Evolutionary conservation across 2,797 vertebrate species (phyloP).

Genomic region (Hoplostethus atlanticus): DNA sequence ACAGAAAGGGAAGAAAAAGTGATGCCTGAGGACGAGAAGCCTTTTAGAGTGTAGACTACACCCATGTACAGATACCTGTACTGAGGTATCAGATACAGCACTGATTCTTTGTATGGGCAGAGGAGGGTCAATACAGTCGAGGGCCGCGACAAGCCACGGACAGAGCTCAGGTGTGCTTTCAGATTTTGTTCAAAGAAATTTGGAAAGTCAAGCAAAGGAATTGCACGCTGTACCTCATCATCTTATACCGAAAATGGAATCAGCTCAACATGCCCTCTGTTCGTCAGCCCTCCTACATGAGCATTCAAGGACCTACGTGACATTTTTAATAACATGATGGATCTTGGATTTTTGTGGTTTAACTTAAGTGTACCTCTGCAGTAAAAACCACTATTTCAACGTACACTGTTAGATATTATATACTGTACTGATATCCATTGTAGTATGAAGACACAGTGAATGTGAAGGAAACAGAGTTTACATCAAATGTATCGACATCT

Average conservation of each 20-base stretch:
- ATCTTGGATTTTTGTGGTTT: background rate
- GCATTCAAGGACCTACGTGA: background rate
- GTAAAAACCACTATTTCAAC: background rate
- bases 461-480: background rate
- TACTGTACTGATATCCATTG: background rate
- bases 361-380: background rate
- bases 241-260: background rate
- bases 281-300: background rate
- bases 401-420: background rate
- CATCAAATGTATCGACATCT: constrained; percentile 22
- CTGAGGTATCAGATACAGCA: background rate
- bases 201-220: background rate
- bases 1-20: constrained; percentile 44
- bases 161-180: background rate
- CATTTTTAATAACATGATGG: background rate
- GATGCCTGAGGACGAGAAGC: constrained; percentile 41
- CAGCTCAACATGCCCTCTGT: no score
- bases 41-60: constrained; percentile 9
- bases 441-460: background rate
- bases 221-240: background rate
- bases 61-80: constrained; percentile 2
- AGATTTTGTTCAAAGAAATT: background rate
- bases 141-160: background rate
- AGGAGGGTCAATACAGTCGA: background rate
- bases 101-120: background rate